Percentiles rank a stretch among this genome's conserved stretches.
These are phyloP conservation scores for Pseudomyrmex pallidus DNA, from an alignment of 1,140 invertebrate species.

Conservation along the genomic window DNA sequence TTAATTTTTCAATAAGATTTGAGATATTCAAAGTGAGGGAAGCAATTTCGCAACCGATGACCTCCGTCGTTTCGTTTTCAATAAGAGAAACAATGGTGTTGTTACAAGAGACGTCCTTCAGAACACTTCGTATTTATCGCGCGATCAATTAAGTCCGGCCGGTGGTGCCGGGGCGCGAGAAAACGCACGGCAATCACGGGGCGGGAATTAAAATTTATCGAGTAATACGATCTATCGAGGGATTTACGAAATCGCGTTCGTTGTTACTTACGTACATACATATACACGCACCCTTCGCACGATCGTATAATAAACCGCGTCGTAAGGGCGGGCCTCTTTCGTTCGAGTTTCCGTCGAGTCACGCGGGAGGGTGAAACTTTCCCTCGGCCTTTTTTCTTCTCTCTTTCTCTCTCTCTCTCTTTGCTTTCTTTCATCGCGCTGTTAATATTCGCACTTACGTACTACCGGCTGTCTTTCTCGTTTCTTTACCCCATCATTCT, in stretches of 20 bases:
- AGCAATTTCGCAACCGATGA: not conserved
- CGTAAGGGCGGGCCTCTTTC: conserved; percentile 50
- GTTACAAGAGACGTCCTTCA: conserved; percentile 2
- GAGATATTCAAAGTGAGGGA: too few relatives aligned
- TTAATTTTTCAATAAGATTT: too few relatives aligned
- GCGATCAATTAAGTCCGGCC: conserved; percentile 15
- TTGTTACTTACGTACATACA: not conserved
- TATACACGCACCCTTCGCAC: conserved; percentile 29
- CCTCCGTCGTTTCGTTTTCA: not conserved
- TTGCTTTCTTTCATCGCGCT: conserved; percentile 6
- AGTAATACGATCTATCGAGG: conserved; percentile 50
- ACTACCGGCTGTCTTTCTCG: not conserved
- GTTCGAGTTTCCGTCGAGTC: conserved; percentile 69
- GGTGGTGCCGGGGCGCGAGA: conserved; percentile 5
- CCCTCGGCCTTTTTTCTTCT: conserved; percentile 9
- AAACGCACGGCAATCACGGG: conserved; percentile 39
- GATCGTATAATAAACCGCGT: conserved; percentile 57
- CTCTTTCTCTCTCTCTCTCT: conserved; percentile 3
- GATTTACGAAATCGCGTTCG: conserved; percentile 41
- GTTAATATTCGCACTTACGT: conserved; percentile 44
- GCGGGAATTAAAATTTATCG: conserved; percentile 57
- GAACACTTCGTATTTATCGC: conserved; percentile 36
- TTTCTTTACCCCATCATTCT: conserved; percentile 4
- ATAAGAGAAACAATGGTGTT: not conserved
- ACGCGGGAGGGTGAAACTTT: conserved; percentile 48